Evolutionary conservation across 2,113 vertebrate species (phyloP), one percentile per base, ranked within the genome.

Genomic region (Hepsetus odoe): DNA sequence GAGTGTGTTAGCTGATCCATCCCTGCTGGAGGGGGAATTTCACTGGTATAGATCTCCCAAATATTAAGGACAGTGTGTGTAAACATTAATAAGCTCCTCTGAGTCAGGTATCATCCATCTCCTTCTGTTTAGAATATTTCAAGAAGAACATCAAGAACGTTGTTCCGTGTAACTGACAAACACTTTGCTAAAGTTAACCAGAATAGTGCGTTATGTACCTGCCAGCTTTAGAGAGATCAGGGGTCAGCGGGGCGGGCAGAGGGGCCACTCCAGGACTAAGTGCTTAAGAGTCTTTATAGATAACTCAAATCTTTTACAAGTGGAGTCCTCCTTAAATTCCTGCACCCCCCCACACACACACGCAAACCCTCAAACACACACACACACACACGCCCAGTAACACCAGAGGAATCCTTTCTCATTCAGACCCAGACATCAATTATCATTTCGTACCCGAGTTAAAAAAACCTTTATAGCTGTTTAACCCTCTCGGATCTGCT

Each of bases 321-420:
- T 44, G 18, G 51, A 24, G 9, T 3, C 38, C 72, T 30, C 56
- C 56, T n/a, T 62, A 61, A 74, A 74, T 61, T 74, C 38, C 55
- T 74, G 20, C 9, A 9, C 9, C 4, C 4, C 4, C 35, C 35
- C 35, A 4, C 9, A 4, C 35, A 4, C 35, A n/a, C n/a, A n/a
- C n/a, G n/a, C n/a, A n/a, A n/a, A n/a, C n/a, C 9, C 35, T 38
- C 35, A 5, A 49, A 49, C 46, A 49, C 46, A 20, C 16, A 5
- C 12, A 20, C 51, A 55, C 12, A 55, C 20, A 20, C 7, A n/a
- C 49, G n/a, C 20, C 9, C 51, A 55, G 22, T 22, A 22, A 5
- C 46, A 20, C 46, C 16, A 44, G 42, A 44, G 46, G 14, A 49
- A 49, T 49, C 0, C 46, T 20, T 22, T 9, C 9, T 55, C 51